Evolutionary conservation across 2,113 vertebrate species (phyloP).

Genomic region (Pterocles orientalis): DNA sequence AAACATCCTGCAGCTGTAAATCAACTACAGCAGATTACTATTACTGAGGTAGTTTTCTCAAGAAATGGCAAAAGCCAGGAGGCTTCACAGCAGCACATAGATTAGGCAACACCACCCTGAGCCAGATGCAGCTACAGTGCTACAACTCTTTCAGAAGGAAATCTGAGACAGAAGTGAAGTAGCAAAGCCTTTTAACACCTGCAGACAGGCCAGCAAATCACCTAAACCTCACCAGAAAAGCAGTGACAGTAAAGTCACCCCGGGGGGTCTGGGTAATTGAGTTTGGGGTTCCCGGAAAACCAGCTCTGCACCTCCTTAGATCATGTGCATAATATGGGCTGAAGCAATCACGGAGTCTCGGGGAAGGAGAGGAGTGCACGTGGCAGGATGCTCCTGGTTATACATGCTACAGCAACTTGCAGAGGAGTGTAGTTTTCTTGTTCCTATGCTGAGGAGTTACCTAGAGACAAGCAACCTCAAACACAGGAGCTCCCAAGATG

Average conservation of each 20-base stretch:
- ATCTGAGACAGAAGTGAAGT: neutral
- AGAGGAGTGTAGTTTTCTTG: neutral
- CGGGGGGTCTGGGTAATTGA: rapidly evolving
- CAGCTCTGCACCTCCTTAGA: neutral
- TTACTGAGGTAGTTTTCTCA: neutral
- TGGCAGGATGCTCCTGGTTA: neutral
- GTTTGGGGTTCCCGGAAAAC: neutral
- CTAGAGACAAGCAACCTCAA: neutral
- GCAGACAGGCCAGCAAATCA: neutral
- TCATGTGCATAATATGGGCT: rapidly evolving
- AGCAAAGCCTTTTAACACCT: neutral
- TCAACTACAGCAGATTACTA: neutral
- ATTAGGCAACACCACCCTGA: neutral
- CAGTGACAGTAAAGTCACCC: neutral
- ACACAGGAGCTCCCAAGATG: neutral
- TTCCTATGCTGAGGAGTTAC: neutral
- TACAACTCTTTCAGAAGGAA: neutral
- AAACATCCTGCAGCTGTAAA: neutral
- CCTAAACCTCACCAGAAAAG: neutral
- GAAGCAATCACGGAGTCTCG: rapidly evolving
- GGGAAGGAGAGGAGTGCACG: neutral
- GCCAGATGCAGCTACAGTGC: neutral
- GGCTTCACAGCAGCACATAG: neutral
- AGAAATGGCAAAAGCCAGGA: neutral
- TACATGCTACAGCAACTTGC: neutral